phyloP scores from a whole-genome alignment of 2,113 vertebrate genomes.

The Jaculus jaculus region DNA sequence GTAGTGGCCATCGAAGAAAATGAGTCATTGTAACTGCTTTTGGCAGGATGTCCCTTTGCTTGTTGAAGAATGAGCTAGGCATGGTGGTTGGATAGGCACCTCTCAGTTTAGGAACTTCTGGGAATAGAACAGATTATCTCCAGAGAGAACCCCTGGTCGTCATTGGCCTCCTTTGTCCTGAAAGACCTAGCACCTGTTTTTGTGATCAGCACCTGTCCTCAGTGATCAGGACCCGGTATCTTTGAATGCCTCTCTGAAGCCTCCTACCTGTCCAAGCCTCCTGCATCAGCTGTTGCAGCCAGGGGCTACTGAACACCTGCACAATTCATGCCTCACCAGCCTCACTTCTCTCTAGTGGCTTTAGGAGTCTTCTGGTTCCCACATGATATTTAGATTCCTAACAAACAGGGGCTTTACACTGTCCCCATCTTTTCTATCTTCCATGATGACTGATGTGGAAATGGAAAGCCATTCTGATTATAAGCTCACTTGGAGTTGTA shows the following conservation, averaged over 20 bases:
- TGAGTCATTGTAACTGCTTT: neutral
- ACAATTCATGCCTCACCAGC: neutral
- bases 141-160: neutral
- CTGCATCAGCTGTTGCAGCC: neutral
- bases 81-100: neutral
- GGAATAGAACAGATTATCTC: neutral
- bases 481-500: neutral
- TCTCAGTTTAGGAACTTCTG: neutral
- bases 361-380: neutral
- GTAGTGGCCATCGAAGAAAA: neutral
- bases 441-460: neutral
- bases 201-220: too few relatives aligned
- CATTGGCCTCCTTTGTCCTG: neutral
- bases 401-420: neutral
- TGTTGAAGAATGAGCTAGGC: neutral
- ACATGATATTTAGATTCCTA: neutral
- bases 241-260: neutral
- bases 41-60: neutral
- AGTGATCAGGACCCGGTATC: neutral
- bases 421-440: neutral
- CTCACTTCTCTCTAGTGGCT: neutral
- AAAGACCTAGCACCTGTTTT: neutral
- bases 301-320: too few relatives aligned
- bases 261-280: neutral
- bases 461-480: neutral